These are phyloP conservation scores for Leucophenga montana DNA, from an alignment of 2,888 invertebrate genomes.

Conservation along the genomic window DNA sequence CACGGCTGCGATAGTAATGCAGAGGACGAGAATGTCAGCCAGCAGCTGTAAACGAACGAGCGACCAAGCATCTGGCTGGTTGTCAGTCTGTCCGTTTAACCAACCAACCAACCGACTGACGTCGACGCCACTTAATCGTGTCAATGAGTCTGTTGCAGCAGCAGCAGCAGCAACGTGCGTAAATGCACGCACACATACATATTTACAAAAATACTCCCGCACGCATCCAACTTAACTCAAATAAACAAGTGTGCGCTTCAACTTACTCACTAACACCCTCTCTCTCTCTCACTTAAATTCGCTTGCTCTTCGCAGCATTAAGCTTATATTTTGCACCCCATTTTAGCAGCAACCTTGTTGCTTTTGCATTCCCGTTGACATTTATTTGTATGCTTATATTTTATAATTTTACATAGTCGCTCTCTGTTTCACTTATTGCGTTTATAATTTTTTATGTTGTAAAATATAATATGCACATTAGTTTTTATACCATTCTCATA, in stretches of 20 bases:
- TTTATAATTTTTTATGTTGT: not conserved
- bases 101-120: conserved; percentile 1
- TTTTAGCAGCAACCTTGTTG: not conserved
- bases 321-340: not conserved
- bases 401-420: not conserved
- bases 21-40: no score
- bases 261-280: not conserved
- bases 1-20: conserved; percentile 32
- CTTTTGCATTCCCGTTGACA: not conserved
- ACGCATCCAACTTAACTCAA: conserved; percentile 9
- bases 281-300: no score
- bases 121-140: conserved; percentile 19
- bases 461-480: no score
- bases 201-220: not conserved
- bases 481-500: not conserved
- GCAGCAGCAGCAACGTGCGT: not conserved
- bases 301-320: no score
- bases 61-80: conserved; percentile 4
- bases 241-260: not conserved
- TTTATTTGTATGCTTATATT: no score
- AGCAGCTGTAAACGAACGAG: no score
- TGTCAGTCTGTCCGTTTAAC: not conserved
- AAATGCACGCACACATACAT: not conserved
- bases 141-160: not conserved
- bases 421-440: not conserved